These are phyloP conservation scores for Oncorhynchus tshawytscha DNA, from an alignment of 2,113 vertebrate species.

Conservation along the genomic window DNA sequence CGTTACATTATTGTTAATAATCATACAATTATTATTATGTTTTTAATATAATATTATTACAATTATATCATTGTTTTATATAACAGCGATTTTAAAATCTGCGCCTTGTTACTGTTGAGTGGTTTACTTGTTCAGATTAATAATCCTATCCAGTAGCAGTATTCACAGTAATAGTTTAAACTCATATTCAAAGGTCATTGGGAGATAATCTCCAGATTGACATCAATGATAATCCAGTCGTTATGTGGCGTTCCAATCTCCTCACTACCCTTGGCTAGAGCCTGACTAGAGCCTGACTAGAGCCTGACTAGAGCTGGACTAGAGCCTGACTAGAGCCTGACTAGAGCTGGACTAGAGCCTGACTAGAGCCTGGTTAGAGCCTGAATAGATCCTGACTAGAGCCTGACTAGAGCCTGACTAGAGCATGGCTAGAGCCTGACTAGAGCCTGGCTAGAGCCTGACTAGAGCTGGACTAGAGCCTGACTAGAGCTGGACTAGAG, in stretches of 20 bases:
- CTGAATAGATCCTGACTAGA: too few species aligned
- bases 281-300: too few species aligned
- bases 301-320: too few species aligned
- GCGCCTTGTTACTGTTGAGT: not conserved
- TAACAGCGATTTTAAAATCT: not conserved
- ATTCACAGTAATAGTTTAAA: slow-evolving; percentile 14
- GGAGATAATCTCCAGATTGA: slow-evolving; percentile 22
- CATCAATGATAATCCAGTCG: slow-evolving; percentile 27
- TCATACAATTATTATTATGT: not conserved
- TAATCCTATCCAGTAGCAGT: not conserved
- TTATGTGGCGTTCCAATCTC: slow-evolving; percentile 13
- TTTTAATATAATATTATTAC: not conserved
- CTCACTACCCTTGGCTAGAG: not conserved
- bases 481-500: too few species aligned
- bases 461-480: too few species aligned
- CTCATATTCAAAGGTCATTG: slow-evolving; percentile 11
- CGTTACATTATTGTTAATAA: not conserved
- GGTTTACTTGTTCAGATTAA: not conserved
- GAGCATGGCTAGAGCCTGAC: too few species aligned
- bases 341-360: too few species aligned
- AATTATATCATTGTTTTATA: not conserved
- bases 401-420: too few species aligned
- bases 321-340: too few species aligned
- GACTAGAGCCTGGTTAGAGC: too few species aligned
- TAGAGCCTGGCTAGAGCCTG: too few species aligned